Base-by-base conservation (phyloP, 2,797 vertebrate genomes). In the Hyperoplus immaculatus region DNA sequence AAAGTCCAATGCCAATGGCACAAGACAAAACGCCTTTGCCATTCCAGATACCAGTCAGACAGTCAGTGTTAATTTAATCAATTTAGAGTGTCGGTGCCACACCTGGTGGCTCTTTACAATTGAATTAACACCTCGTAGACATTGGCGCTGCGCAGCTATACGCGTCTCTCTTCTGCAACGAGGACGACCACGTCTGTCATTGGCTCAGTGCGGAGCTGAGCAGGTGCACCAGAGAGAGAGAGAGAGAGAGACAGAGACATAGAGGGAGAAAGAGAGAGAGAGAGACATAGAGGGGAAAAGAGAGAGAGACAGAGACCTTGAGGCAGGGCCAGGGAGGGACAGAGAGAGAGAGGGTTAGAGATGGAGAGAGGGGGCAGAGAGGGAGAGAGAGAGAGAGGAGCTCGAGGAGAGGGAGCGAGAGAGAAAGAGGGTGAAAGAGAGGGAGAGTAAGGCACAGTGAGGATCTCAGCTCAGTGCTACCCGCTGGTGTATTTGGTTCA, bases 181-280 rank as follows among this genome's bases (percentile, higher is more conserved):
- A n/a, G 61, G 55, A 75, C 72, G 63, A 79, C 72, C 69, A 29
- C 56, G 72, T 4, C 61, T 47, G 45, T 47, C 60, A 77, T 74
- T 80, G 87, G 85, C 77, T 84, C 41, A 53, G 75, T 1, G 43
- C 21, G 83, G 42, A 61, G 43, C 69, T 13, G 81, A 88, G 80
- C 89, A 90, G 87, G 90, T 90, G 87, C 85, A 70, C 46, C 15
- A 65, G 29, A 60, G 43, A 13, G 59, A 43, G 43, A 13, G 29
- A 21, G 46, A 21, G 18, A 38, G 14, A 38, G 14, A n/a, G 41
- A 14, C 4, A 45, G 16, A 16, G 36, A 60, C 16, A 21, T 14
- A 50, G 50, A 18, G 43, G 54, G 55, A 13, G 21, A 39, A 10
- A 18, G 55, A 57, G 42, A 3, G 15, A 11, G 15, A 3, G 5